Evolutionary conservation across 2,888 invertebrate genomes (phyloP).

Genomic region (Apamea crenata): DNA sequence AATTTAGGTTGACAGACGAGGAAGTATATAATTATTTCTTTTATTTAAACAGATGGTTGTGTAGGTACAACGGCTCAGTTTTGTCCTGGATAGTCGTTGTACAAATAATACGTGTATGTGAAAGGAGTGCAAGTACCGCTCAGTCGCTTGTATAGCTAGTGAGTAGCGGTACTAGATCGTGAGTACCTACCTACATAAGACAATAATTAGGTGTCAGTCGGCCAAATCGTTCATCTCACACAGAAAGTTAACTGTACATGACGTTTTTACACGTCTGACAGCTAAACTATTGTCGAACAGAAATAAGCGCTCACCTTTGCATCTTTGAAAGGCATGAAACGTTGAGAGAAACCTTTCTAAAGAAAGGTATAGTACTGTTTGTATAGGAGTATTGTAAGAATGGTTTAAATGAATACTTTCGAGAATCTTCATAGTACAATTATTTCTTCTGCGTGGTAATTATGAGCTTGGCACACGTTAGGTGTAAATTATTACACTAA

Average conservation of each 20-base stretch:
- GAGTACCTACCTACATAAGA: constrained; percentile 75
- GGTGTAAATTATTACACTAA: neutral
- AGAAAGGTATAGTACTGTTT: constrained; percentile 30
- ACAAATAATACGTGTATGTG: constrained; percentile 50
- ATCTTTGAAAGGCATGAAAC: constrained; percentile 50
- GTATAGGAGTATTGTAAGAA: neutral
- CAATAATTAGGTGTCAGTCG: constrained; percentile 86
- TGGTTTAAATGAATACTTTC: constrained; percentile 21
- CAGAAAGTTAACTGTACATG: constrained; percentile 81
- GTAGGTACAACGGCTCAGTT: constrained; percentile 11
- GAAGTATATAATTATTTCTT: constrained; percentile 14
- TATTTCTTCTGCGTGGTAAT: neutral
- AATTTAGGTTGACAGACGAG: constrained; percentile 16
- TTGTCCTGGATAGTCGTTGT: constrained; percentile 45
- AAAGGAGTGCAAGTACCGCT: constrained; percentile 64
- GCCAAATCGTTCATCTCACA: constrained; percentile 80
- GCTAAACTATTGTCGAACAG: constrained; percentile 67
- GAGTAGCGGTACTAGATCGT: constrained; percentile 81
- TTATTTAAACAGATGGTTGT: constrained; percentile 52
- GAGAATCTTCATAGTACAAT: constrained; percentile 6
- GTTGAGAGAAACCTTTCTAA: constrained; percentile 49
- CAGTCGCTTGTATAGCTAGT: constrained; percentile 61
- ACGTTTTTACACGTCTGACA: constrained; percentile 74
- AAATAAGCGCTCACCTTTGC: constrained; percentile 60
- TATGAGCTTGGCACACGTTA: neutral